phyloP scores from a whole-genome alignment of 2,888 invertebrate species.

The Lithophane semibrunnea region DNA sequence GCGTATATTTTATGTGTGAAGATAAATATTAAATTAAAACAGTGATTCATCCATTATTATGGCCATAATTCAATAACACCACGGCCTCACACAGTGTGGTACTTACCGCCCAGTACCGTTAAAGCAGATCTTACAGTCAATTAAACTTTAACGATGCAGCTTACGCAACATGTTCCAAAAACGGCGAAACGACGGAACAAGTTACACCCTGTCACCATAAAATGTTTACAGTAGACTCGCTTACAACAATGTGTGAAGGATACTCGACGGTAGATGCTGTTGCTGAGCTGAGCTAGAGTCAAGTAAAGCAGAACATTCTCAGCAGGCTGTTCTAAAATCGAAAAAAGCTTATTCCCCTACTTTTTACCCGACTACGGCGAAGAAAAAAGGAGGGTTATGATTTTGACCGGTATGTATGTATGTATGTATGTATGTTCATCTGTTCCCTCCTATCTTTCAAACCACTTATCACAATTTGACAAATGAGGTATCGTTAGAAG shows the following conservation, averaged over 20 bases:
- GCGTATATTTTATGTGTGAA: conserved; percentile 36
- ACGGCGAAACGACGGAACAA: conserved; percentile 62
- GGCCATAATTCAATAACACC: conserved; percentile 42
- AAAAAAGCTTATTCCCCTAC: no score
- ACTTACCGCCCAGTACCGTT: conserved; percentile 58
- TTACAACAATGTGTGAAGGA: not conserved
- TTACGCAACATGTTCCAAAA: conserved; percentile 67
- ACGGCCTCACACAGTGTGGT: conserved; percentile 35
- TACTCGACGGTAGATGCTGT: not conserved
- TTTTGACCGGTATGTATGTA: no score
- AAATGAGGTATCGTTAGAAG: no score
- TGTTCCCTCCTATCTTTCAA: no score
- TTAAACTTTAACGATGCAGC: conserved; percentile 66
- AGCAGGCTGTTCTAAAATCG: not conserved
- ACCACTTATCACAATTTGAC: no score
- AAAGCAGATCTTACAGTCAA: conserved; percentile 58
- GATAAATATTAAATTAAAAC: conserved; percentile 53
- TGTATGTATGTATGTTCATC: no score
- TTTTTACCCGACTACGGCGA: no score
- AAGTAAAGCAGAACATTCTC: not conserved
- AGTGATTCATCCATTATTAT: conserved; percentile 50
- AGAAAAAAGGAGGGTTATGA: no score
- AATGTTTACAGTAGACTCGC: conserved; percentile 28
- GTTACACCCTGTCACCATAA: conserved; percentile 53
- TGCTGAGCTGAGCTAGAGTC: not conserved